Percentiles rank a stretch among this genome's conserved stretches.
Conservation (phyloP, 2,888 invertebrate species). For the Neoscelio sp. region DNA sequence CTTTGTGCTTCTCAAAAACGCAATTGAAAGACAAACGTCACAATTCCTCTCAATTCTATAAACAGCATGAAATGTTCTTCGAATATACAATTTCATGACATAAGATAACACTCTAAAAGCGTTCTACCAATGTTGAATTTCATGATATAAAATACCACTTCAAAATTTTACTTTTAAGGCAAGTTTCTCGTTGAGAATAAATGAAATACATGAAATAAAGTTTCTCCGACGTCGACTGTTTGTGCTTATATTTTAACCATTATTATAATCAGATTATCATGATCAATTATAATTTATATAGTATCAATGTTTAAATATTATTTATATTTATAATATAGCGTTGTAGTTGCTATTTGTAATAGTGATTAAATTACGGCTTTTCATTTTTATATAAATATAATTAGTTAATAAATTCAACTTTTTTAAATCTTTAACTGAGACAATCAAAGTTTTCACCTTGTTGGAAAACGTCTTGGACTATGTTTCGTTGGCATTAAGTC, state of each 20-base stretch:
- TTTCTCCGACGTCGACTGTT: too few relatives aligned
- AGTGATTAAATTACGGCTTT: too few relatives aligned
- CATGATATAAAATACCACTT: slow-evolving; percentile 1
- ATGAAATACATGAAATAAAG: neutral
- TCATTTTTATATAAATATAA: too few relatives aligned
- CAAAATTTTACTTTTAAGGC: neutral
- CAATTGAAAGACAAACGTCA: slow-evolving; percentile 46
- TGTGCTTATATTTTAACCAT: too few relatives aligned
- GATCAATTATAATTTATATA: too few relatives aligned
- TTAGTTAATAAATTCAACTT: too few relatives aligned
- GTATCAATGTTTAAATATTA: too few relatives aligned
- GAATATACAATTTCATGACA: slow-evolving; percentile 33
- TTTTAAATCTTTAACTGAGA: neutral
- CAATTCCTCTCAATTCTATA: slow-evolving; percentile 26
- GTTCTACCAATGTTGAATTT: neutral
- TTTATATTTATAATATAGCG: too few relatives aligned
- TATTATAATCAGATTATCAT: too few relatives aligned
- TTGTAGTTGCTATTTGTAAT: too few relatives aligned
- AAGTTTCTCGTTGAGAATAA: neutral
- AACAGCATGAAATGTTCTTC: slow-evolving; percentile 22
- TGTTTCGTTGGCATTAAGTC: slow-evolving; percentile 41
- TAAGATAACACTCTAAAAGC: slow-evolving; percentile 10
- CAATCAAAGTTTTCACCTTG: slow-evolving; percentile 32
- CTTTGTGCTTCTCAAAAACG: slow-evolving; percentile 22
- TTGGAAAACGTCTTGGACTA: slow-evolving; percentile 25